Evolutionary conservation across 2,888 invertebrate genomes (phyloP), one percentile per base, ranked within the genome.

Genomic region (Molanna angustata): DNA sequence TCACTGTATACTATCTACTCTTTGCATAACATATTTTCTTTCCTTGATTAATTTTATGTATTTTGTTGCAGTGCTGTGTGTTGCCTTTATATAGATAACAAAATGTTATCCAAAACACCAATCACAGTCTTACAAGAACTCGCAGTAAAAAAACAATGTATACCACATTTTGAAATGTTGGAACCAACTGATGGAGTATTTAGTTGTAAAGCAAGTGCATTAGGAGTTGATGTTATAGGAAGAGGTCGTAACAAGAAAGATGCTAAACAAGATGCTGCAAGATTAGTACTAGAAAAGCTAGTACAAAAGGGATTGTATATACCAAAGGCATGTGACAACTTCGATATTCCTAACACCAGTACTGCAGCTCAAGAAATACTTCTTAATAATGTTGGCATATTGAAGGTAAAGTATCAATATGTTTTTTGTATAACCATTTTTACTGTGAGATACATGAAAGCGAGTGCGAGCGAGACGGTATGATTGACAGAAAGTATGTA

Each of bases 91-190:
- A n/a, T n/a, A n/a, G n/a, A n/a, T n/a, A n/a, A n/a, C n/a, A n/a
- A 37, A 31, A 58, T 58, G 57, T 33, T 45, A 17, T 42, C 49
- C 7, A 75, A 75, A 59, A 74, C 74, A 9, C 71, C 72, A 3
- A 70, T 73, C 3, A 72, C 74, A 2, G 67, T 73, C 11, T 62
- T 76, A 2, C 73, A 75, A 63, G 76, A 76, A 58, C 67, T 70
- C 64, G 70, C 73, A 65, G 63, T 67, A 1, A 69, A 71, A 39
- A 63, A 63, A 16, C 63, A 65, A 1, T 52, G 50, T 9, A 55
- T 62, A 2, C 73, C 73, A 1, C 67, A 66, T 37, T 76, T 70
- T 54, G 67, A 70, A 51, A 61, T 70, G 13, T 65, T 69, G 49
- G 64, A 67, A 14, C 13, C 21, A 3, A 67, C 68, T 2, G 67